Base-by-base conservation (phyloP, 2,113 vertebrate species). In the Gallinago media region DNA sequence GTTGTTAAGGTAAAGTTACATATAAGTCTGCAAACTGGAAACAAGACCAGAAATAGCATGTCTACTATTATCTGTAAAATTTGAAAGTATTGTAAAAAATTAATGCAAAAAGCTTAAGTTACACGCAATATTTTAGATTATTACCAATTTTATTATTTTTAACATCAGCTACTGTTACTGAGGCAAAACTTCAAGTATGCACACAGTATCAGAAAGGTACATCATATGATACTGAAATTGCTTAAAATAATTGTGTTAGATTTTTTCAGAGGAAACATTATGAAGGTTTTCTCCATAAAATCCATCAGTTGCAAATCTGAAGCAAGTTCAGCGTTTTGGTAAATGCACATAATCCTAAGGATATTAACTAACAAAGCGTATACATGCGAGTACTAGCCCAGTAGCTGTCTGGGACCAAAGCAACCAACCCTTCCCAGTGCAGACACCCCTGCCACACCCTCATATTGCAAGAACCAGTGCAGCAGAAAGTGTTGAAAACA, bases 361-460 rank as follows among this genome's bases (percentile, higher is more conserved):
- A n/a, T 29, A 44, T 62, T 65, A 73, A 52, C 8, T 70, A 70
- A 18, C 14, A 32, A 21, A 66, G 26, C 36, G 21, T 50, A 71
- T 26, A 6, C 12, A 8, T 3, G 34, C 13, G 26, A 85, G 16
- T 0, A 50, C 22, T 3, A 65, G 62, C 62, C 85, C 0, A 0
- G 62, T 4, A 77, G 56, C 25, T 89, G 32, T 3, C 81, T 85
- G 81, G 38, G 22, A 59, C 46, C 8, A 21, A 74, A 47, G 44
- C 12, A 94, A 42, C 7, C 9, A 59, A 12, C 23, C 18, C 20
- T 14, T 67, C n/a, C 84, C 63, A 9, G 19, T 2, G n/a, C 74
- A 85, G 73, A 75, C 56, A 73, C 25, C 25, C 31, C 36, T 42
- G 11, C 54, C 95, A 88, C 92, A 90, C 96, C 95, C 85, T 75